Evolutionary conservation across 2,797 vertebrate genomes (phyloP), one percentile per base, ranked within the genome.

Genomic region (Falco berigora): DNA sequence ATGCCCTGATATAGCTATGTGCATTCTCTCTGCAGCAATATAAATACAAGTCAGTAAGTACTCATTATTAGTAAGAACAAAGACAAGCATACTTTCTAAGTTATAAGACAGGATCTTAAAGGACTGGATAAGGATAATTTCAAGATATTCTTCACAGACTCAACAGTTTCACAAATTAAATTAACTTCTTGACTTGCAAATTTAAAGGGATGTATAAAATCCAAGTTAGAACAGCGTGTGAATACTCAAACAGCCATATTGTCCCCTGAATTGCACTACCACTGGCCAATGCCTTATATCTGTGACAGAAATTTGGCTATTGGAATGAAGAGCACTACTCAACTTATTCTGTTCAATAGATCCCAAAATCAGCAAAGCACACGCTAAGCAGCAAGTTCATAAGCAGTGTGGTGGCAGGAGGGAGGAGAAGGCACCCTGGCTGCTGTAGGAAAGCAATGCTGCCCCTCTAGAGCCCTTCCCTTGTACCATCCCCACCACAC

Each of bases 341-440:
- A 15, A 40, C 20, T 42, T 30, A 30, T 20, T 20, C 21, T n/a
- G 7, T 30, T 40, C 10, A 2, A 36, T 21, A 25, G 25, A 62
- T 47, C 12, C 67, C 50, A 27, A 77, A 40, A 49, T 14, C 28
- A 46, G 44, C 49, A 63, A 63, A 85, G 34, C 38, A 44, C 16
- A 32, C 2, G 6, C 4, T 12, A 9, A 27, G 17, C 3, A 2
- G 36, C 2, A 50, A 77, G 23, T 23, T 23, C 3, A 0, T 24
- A 28, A 69, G 55, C 3, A 36, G 5, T 12, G n/a, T 12, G 25
- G 11, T 15, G 34, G 32, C 21, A 66, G 61, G 13, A 20, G 7
- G 32, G 16, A 62, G 38, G 36, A 7, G 13, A 66, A 9, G 22
- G 61, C 49, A 16, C 7, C 15, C 28, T 28, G 14, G 4, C 22